Conservation (phyloP, 2,113 vertebrate genomes). For the Istiophorus platypterus region DNA sequence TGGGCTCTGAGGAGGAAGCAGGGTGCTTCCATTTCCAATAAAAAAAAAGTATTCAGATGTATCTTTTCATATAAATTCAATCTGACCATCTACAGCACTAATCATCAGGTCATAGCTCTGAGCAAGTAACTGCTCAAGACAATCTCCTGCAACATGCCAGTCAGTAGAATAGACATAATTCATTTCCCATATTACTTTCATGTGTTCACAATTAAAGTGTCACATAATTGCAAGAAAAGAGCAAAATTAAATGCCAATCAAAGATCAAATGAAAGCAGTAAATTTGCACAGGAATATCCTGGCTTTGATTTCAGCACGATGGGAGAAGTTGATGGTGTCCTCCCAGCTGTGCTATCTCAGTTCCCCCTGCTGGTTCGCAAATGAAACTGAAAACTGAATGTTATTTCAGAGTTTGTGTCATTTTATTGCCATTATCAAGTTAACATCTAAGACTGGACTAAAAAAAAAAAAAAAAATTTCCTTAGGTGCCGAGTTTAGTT, state of each 20-base stretch:
- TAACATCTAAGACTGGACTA: neutral
- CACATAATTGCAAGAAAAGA: neutral
- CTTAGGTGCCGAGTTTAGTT: neutral
- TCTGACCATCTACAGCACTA: neutral
- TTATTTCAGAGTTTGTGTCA: neutral
- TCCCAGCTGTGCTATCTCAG: neutral
- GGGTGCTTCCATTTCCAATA: neutral
- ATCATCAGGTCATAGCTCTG: neutral
- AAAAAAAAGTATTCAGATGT: neutral
- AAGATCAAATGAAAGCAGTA: neutral
- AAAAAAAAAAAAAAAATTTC: too few relatives aligned
- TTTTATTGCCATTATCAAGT: neutral
- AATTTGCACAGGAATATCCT: neutral
- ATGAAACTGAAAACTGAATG: neutral
- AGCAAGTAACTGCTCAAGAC: neutral
- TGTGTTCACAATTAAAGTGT: neutral
- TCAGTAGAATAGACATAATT: neutral
- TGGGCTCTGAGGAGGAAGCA: too few relatives aligned
- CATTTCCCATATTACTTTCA: neutral
- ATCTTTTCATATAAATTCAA: neutral
- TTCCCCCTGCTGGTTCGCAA: conserved; percentile 57
- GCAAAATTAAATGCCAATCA: neutral
- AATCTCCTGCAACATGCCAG: neutral
- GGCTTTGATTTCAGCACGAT: neutral
- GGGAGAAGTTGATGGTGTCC: neutral